Evolutionary conservation across 2,113 vertebrate species (phyloP), one percentile per base, ranked within the genome.

Genomic region (Corydoras sp.): DNA sequence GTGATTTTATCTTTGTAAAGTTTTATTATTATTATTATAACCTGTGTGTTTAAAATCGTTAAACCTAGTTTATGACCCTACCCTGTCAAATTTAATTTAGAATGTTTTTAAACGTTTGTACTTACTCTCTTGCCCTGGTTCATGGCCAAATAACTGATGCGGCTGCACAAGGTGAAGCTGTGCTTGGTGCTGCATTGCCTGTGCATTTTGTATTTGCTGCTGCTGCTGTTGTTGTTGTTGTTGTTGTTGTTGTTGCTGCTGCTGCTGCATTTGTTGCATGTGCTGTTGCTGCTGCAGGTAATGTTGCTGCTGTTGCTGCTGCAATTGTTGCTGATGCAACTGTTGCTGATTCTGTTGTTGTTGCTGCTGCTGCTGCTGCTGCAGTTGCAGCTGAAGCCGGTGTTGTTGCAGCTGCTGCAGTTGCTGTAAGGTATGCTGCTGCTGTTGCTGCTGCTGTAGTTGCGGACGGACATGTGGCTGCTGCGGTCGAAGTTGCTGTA

Each of bases 91-190:
- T 43, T 43, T 4, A 43, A 43, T 8, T 43, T 43, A 43, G 35
- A 35, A 35, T 43, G 0, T 43, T 5, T 43, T 43, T 43, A 43
- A n/a, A 54, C 29, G 2, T 7, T 12, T 65, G 3, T 10, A 93
- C 95, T 92, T 84, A 99, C 97, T 91, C 67, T 99, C 96, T 66
- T 87, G 86, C 1, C 92, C 88, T 0, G 92, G 93, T 80, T 98
- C 95, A 0, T 99, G 97, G 53, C 96, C 97, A n/a, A 92, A 96
- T 3, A 98, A 89, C 13, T 92, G 93, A 3, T 91, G 88, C 3
- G 86, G 81, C 18, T 91, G 92, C 8, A 86, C 76, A 4, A 85
- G 88, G 5, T 80, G 81, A 24, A 81, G 71, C 70, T 88, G 88
- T 32, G 85, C 87, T 50, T 86, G 85, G 2, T 90, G 88, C 43